These are phyloP conservation scores for Mesitornis unicolor DNA, from an alignment of 2,113 vertebrate genomes.

Conservation along the genomic window DNA sequence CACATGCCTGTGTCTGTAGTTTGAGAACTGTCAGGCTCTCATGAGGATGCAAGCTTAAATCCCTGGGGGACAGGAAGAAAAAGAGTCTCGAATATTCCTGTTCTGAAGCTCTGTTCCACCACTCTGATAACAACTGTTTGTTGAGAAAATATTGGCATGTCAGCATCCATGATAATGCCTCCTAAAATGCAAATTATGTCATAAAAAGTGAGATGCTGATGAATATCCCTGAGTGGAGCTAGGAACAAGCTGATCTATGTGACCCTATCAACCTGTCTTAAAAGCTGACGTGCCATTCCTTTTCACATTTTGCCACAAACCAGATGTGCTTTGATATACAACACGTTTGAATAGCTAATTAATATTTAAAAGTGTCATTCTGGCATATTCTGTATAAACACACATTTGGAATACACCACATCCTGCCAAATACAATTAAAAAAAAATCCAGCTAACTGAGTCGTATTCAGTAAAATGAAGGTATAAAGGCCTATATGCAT, in stretches of 20 bases:
- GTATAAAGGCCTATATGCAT: not conserved
- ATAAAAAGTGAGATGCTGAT: not conserved
- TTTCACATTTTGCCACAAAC: constrained; percentile 35
- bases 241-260: constrained; percentile 11
- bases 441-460: not conserved
- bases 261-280: constrained; percentile 28
- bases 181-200: constrained; percentile 11
- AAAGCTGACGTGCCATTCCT: constrained; percentile 24
- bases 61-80: not conserved
- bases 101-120: not conserved
- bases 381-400: not conserved
- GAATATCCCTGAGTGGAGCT: not conserved
- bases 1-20: accelerated
- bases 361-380: constrained; percentile 49
- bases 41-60: not conserved
- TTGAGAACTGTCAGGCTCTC: not conserved
- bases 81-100: not conserved
- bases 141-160: not conserved
- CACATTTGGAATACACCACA: not conserved
- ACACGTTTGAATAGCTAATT: constrained; percentile 30
- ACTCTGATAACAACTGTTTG: not conserved
- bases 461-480: not conserved
- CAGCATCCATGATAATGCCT: not conserved
- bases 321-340: constrained; percentile 51
- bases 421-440: not conserved